Evolutionary conservation across 2,888 invertebrate species (phyloP).

Genomic region (Dolomedes plantarius): DNA sequence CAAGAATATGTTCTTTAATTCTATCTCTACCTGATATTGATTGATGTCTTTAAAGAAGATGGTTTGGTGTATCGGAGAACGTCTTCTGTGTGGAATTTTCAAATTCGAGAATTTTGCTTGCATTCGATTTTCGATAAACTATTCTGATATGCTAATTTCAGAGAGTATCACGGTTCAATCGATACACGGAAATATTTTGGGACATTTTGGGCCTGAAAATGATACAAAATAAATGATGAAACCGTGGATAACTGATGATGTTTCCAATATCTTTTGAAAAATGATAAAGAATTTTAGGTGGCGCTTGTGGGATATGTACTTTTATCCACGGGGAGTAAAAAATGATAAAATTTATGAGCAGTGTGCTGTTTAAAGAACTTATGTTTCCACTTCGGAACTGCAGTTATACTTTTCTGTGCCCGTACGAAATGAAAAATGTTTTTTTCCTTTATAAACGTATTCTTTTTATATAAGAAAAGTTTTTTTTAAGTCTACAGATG

Average conservation of each 20-base stretch:
- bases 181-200: background rate
- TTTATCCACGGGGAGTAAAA: too few relatives aligned
- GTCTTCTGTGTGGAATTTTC: background rate
- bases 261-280: background rate
- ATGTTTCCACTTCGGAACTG: too few relatives aligned
- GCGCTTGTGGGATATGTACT: too few relatives aligned
- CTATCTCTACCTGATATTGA: background rate
- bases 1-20: background rate
- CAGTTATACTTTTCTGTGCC: too few relatives aligned
- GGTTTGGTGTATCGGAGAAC: background rate
- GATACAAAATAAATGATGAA: background rate
- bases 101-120: constrained; percentile 4
- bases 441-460: too few relatives aligned
- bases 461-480: too few relatives aligned
- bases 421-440: too few relatives aligned
- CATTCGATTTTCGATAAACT: constrained; percentile 8
- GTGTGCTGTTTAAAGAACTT: too few relatives aligned
- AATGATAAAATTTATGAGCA: too few relatives aligned
- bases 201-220: background rate
- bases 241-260: background rate
- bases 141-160: background rate
- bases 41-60: background rate
- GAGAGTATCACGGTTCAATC: background rate
- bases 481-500: too few relatives aligned
- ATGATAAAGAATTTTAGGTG: background rate